Percentiles rank a stretch among this genome's conserved stretches.
phyloP scores from a whole-genome alignment of 2,113 vertebrate genomes.

The Triplophysa siluroides region DNA sequence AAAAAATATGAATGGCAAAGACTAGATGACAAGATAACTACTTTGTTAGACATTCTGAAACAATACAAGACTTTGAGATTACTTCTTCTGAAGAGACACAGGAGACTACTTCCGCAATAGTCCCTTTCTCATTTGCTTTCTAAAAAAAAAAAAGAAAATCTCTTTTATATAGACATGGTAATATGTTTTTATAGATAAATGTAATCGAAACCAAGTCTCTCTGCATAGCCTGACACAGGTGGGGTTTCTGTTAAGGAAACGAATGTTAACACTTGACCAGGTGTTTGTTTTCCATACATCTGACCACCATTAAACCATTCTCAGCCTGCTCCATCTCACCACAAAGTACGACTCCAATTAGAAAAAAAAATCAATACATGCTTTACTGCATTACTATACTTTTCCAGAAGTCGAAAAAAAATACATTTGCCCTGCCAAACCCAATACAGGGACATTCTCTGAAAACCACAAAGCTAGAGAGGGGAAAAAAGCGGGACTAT shows the following conservation, averaged over 20 bases:
- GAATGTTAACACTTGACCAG: slow-evolving; percentile 2
- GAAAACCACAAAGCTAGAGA: slow-evolving; percentile 52
- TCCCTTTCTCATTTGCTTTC: too few relatives aligned
- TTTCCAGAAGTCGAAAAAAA: slow-evolving; percentile 59
- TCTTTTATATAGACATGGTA: too few relatives aligned
- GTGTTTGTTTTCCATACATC: neutral
- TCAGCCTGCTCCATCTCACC: slow-evolving; percentile 35
- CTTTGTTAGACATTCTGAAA: too few relatives aligned
- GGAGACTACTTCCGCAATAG: too few relatives aligned
- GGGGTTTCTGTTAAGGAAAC: slow-evolving; percentile 14
- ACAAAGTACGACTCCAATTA: slow-evolving; percentile 39
- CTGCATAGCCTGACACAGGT: neutral
- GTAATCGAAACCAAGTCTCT: neutral
- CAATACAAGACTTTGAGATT: too few relatives aligned
- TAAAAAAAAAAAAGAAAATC: too few relatives aligned
- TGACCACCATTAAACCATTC: slow-evolving; percentile 28
- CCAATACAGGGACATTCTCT: slow-evolving; percentile 53
- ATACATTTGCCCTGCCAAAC: slow-evolving; percentile 41
- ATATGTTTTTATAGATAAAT: neutral
- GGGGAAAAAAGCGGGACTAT: slow-evolving; percentile 16
- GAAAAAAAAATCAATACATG: slow-evolving; percentile 57
- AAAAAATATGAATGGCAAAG: too few relatives aligned
- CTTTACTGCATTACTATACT: slow-evolving; percentile 69
- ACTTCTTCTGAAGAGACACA: too few relatives aligned
- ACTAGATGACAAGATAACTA: too few relatives aligned